phyloP scores from a whole-genome alignment of 2,797 vertebrate species.

The Champsocephalus esox region DNA sequence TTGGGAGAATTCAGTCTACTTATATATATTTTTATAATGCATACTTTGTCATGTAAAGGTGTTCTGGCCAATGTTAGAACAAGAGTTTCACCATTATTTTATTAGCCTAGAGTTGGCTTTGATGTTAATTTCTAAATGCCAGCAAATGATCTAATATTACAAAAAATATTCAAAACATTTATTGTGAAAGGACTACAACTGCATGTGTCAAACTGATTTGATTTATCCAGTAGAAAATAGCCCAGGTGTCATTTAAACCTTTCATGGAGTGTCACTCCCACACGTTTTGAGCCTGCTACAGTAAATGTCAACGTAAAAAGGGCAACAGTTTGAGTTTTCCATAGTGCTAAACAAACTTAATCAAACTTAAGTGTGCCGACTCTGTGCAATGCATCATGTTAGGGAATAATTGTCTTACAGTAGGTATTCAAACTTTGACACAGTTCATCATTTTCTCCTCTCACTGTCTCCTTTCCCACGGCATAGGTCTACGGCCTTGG shows the following conservation, averaged over 20 bases:
- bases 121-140: not conserved
- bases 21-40: not conserved
- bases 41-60: not conserved
- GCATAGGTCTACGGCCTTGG: too few relatives aligned
- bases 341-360: not conserved
- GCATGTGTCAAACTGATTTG: not conserved
- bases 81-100: not conserved
- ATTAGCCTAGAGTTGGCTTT: not conserved
- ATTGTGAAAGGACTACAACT: not conserved
- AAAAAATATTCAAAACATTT: not conserved
- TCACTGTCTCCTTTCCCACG: too few relatives aligned
- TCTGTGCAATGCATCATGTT: not conserved
- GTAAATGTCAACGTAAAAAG: constrained; percentile 2
- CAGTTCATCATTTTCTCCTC: too few relatives aligned
- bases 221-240: not conserved
- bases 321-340: not conserved
- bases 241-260: not conserved
- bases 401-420: too few relatives aligned
- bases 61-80: not conserved
- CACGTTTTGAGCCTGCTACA: not conserved
- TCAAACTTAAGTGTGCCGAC: not conserved
- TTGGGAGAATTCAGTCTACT: not conserved
- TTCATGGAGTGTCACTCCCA: not conserved
- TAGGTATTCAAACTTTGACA: too few relatives aligned
- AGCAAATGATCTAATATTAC: not conserved